Base-by-base conservation (phyloP, 1,140 invertebrate species). In the Drosophila aff. region DNA sequence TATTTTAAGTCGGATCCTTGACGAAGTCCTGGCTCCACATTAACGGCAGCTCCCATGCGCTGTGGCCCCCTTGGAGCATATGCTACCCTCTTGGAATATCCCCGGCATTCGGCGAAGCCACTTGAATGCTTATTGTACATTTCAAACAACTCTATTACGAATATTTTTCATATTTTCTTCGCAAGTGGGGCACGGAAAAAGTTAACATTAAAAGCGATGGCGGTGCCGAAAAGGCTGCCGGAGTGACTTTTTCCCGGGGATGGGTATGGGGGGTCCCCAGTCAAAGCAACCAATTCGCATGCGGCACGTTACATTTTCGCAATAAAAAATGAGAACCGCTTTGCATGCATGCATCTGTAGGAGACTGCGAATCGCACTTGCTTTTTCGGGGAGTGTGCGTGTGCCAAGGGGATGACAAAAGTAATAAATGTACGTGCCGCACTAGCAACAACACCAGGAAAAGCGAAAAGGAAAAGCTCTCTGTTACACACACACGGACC, bases 131-230 rank as follows among this genome's bases (percentile, higher is more conserved):
- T 89, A 90, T 90, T 91, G 81, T 90, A 90, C 85, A 90, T 90
- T 90, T 90, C 85, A 90, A 90, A 90, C 85, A 90, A 90, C 85
- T 90, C 85, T 90, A 90, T 90, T 90, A 90, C 85, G 85, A 90
- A 90, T 90, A 90, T 91, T 86, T 91, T 87, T 87, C 87, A 89
- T 86, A 84, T 87, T 91, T 81, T 67, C 65, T 65, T 80, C 63
- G 76, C 82, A 76, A 78, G 76, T 77, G 66, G 75, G 68, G 81
- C 74, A 64, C 76, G 53, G 76, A 83, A 87, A 91, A 82, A 87
- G 78, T 87, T 80, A 80, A 84, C 87, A 83, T 87, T 83, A 87
- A 87, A 76, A 81, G 79, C 63, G 84, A 77, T 83, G 83, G 81
- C 73, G 81, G 72, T 79, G 69, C 77, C 81, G 73, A 87, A 87